Percentiles rank a stretch among this genome's conserved stretches.
phyloP scores from a whole-genome alignment of 2,797 vertebrate species.

The Lindbergichthys nudifrons region DNA sequence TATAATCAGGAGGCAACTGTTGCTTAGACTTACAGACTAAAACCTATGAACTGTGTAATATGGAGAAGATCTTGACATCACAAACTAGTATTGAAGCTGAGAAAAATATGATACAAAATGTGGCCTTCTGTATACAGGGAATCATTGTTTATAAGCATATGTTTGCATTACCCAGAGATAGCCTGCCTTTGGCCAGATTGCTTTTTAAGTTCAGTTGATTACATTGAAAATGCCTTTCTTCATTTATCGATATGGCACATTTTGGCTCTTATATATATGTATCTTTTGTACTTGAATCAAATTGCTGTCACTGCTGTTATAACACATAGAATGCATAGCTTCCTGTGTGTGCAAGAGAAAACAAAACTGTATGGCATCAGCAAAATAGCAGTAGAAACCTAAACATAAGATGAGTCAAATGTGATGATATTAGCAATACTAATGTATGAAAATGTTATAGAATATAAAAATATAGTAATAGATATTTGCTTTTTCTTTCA shows the following conservation, averaged over 20 bases:
- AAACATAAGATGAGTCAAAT: neutral
- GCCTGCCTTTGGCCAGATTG: neutral
- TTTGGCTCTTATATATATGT: neutral
- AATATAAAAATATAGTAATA: constrained; percentile 1
- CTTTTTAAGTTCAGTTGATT: neutral
- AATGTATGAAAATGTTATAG: neutral
- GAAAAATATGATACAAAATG: neutral
- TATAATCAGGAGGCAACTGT: neutral
- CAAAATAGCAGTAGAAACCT: neutral
- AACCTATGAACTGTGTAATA: neutral
- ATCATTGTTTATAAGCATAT: neutral
- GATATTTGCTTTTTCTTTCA: constrained; percentile 55
- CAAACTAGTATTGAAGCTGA: neutral
- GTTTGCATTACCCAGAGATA: no score
- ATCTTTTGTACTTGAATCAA: neutral
- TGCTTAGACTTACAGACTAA: neutral
- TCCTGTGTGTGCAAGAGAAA: neutral
- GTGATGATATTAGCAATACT: neutral
- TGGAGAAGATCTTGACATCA: neutral
- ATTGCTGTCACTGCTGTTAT: constrained; percentile 6
- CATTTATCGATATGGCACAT: neutral
- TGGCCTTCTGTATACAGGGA: neutral
- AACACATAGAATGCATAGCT: neutral
- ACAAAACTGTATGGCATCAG: neutral
- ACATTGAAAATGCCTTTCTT: neutral